These are phyloP conservation scores for Wasmannia auropunctata DNA, from an alignment of 1,140 invertebrate genomes.

Conservation along the genomic window DNA sequence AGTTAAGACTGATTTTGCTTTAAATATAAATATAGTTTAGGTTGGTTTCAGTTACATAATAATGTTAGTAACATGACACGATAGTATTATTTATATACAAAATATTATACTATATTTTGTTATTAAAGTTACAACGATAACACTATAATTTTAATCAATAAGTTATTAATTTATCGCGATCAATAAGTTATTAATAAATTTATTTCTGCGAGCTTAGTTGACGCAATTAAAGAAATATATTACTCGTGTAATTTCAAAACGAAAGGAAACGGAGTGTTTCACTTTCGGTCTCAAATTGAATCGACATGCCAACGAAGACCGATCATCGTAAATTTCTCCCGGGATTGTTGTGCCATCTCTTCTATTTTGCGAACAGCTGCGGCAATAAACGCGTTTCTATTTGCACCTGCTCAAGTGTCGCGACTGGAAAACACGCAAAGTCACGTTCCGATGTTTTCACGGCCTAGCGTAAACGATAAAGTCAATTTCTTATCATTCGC, in stretches of 20 bases:
- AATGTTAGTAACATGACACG: not conserved
- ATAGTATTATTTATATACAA: not conserved
- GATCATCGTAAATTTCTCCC: conserved; percentile 2
- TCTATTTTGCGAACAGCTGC: conserved; percentile 40
- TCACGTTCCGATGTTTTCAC: conserved; percentile 46
- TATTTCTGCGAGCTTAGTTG: not conserved
- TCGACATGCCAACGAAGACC: not conserved
- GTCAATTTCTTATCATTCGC: conserved; percentile 35
- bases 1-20: not conserved
- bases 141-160: not conserved
- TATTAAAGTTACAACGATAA: not conserved
- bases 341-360: not conserved
- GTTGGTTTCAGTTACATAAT: not conserved
- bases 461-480: conserved; percentile 34
- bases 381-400: conserved; percentile 17
- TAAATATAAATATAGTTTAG: not conserved
- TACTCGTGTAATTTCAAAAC: not conserved
- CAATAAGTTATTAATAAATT: not conserved
- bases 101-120: not conserved
- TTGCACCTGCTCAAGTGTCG: conserved; percentile 37
- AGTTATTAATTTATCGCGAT: not conserved
- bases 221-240: not conserved
- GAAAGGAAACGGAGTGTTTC: not conserved
- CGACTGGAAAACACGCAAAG: conserved; percentile 20
- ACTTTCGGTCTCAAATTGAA: conserved; percentile 3